Conservation (phyloP, 2,797 vertebrate genomes). For the Remorina albescens region DNA sequence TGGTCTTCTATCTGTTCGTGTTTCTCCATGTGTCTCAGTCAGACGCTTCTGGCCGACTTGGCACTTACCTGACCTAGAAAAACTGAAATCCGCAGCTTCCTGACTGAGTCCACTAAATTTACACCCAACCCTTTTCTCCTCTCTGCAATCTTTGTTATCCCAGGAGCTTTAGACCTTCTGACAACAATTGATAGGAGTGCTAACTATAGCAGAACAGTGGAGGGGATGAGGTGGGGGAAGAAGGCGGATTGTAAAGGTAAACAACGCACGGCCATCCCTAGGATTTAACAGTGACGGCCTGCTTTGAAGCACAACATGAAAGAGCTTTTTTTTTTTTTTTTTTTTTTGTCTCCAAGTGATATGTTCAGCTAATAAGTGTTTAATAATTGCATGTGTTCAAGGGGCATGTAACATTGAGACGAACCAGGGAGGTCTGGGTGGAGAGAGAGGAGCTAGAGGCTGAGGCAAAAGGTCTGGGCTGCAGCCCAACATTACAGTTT, state of each 20-base stretch:
- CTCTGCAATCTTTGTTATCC: constrained; percentile 57
- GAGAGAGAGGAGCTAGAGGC: constrained; percentile 20
- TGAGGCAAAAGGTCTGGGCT: constrained; percentile 19
- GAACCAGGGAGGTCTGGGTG: constrained; percentile 42
- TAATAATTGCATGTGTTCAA: constrained; percentile 61
- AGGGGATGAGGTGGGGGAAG: constrained; percentile 12
- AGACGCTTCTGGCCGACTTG: constrained; percentile 71
- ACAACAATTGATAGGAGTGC: constrained; percentile 81
- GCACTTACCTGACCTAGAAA: constrained; percentile 85
- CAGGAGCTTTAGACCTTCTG: constrained; percentile 69
- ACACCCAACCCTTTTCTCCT: constrained; percentile 64
- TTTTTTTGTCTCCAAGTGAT: constrained; percentile 33
- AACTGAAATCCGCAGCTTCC: constrained; percentile 67
- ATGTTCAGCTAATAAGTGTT: constrained; percentile 57
- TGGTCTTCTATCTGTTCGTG: constrained; percentile 46
- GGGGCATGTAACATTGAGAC: constrained; percentile 38
- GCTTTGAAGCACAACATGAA: constrained; percentile 67
- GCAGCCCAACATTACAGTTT: constrained; percentile 25
- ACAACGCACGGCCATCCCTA: constrained; percentile 54
- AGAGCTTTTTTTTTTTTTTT: no score
- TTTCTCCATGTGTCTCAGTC: constrained; percentile 58
- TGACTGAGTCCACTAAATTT: constrained; percentile 72
- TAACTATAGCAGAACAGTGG: constrained; percentile 76
- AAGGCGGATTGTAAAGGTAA: constrained; percentile 57
- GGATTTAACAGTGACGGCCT: constrained; percentile 51